Evolutionary conservation across 2,113 vertebrate species (phyloP).

Genomic region (Silurus asotus): DNA sequence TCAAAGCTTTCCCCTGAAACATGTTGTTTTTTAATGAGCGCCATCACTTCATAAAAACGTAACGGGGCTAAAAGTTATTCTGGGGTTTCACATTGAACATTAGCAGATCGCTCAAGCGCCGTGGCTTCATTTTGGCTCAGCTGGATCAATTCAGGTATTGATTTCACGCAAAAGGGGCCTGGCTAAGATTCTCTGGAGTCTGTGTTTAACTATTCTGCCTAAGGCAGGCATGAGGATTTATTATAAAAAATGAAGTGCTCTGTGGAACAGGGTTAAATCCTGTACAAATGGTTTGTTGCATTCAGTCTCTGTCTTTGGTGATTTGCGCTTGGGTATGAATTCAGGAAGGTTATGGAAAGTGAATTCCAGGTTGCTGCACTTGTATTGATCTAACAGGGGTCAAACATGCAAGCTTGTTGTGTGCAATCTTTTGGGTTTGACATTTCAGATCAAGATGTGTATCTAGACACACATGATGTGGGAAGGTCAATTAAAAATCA

Average conservation of each 20-base stretch:
- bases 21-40: conserved; percentile 42
- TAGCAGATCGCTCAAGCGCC: conserved; percentile 41
- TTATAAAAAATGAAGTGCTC: conserved; percentile 53
- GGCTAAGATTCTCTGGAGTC: conserved; percentile 51
- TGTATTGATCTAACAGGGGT: conserved; percentile 33
- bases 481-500: neutral
- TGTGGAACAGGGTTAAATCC: conserved; percentile 41
- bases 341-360: conserved; percentile 38
- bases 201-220: conserved; percentile 57
- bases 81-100: conserved; percentile 48
- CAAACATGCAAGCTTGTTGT: conserved; percentile 17
- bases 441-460: conserved; percentile 11
- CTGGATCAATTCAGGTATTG: conserved; percentile 61
- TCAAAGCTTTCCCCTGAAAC: conserved; percentile 28
- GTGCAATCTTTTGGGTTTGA: conserved; percentile 22
- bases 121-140: conserved; percentile 53
- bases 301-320: conserved; percentile 25
- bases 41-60: conserved; percentile 48
- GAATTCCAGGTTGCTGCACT: conserved; percentile 32
- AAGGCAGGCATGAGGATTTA: conserved; percentile 42
- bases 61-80: conserved; percentile 54
- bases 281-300: conserved; percentile 32
- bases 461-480: neutral
- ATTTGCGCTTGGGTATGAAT: conserved; percentile 35
- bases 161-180: conserved; percentile 52